A percentile compares a stretch with the other conserved stretches of the same genome.
Evolutionary conservation across 2,797 vertebrate species (phyloP).

Genomic region (Hyperoplus immaculatus): DNA sequence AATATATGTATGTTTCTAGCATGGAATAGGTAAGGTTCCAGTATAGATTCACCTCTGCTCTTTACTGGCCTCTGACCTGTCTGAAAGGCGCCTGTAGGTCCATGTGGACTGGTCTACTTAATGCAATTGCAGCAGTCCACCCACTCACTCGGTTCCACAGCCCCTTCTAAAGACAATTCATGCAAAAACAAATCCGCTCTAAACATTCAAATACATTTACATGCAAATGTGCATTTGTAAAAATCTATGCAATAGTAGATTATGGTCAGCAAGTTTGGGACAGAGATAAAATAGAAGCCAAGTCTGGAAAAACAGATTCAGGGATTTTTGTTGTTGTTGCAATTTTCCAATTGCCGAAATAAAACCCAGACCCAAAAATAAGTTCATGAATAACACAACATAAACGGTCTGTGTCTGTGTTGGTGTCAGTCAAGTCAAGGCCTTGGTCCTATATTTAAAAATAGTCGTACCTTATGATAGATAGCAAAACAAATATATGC

Average conservation of each 20-base stretch:
- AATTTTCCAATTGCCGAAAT: slow-evolving; percentile 1
- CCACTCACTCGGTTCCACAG: slow-evolving; percentile 22
- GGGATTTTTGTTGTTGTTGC: neutral
- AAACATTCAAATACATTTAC: neutral
- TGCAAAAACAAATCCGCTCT: slow-evolving; percentile 3
- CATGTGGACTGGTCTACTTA: slow-evolving; percentile 44
- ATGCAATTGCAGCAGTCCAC: slow-evolving; percentile 16
- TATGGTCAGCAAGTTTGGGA: neutral
- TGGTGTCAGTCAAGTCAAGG: neutral
- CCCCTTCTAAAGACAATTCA: neutral
- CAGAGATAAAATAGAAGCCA: slow-evolving; percentile 1
- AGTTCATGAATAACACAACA: neutral
- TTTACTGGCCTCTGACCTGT: slow-evolving; percentile 37
- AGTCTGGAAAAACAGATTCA: neutral
- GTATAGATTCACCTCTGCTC: slow-evolving; percentile 26
- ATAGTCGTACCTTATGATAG: neutral
- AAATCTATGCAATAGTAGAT: neutral
- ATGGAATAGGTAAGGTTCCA: slow-evolving; percentile 1
- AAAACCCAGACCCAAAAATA: neutral
- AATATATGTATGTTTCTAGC: slow-evolving; percentile 9
- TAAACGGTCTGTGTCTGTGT: neutral
- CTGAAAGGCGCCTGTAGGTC: slow-evolving; percentile 33
- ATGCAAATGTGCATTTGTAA: slow-evolving; percentile 30
- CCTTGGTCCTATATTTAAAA: neutral
- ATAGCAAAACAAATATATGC: neutral